phyloP scores from a whole-genome alignment of 1,140 invertebrate genomes.

The Metopolophium dirhodum region DNA sequence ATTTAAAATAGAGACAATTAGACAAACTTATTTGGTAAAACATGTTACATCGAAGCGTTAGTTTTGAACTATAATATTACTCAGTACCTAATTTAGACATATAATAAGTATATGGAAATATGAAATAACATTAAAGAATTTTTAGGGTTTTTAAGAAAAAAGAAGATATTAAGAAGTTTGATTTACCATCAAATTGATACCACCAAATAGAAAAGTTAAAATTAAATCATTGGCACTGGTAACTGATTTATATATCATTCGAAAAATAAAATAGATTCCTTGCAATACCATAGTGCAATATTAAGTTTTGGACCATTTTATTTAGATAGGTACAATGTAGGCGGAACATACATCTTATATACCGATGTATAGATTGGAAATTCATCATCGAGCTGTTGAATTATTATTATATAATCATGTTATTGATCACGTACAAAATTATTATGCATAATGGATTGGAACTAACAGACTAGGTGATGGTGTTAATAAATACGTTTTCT shows the following conservation, averaged over 20 bases:
- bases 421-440: background rate
- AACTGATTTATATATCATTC: background rate
- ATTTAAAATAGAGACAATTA: too few relatives aligned
- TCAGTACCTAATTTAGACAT: too few relatives aligned
- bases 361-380: background rate
- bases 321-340: background rate
- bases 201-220: background rate
- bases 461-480: background rate
- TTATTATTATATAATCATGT: background rate
- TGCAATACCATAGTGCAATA: background rate
- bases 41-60: too few relatives aligned
- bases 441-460: background rate
- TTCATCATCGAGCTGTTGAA: background rate
- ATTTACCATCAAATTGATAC: background rate
- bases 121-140: too few relatives aligned
- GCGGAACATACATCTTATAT: too few relatives aligned
- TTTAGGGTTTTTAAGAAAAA: background rate
- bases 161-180: background rate
- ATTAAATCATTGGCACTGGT: background rate
- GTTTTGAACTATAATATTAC: too few relatives aligned
- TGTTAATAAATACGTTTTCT: slow-evolving; percentile 4
- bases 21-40: too few relatives aligned
- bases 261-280: too few relatives aligned
- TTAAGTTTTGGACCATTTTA: background rate
- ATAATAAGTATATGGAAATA: too few relatives aligned